Percentiles rank a stretch among this genome's conserved stretches.
phyloP scores from a whole-genome alignment of 2,113 vertebrate genomes.

The Chaetodon auriga region DNA sequence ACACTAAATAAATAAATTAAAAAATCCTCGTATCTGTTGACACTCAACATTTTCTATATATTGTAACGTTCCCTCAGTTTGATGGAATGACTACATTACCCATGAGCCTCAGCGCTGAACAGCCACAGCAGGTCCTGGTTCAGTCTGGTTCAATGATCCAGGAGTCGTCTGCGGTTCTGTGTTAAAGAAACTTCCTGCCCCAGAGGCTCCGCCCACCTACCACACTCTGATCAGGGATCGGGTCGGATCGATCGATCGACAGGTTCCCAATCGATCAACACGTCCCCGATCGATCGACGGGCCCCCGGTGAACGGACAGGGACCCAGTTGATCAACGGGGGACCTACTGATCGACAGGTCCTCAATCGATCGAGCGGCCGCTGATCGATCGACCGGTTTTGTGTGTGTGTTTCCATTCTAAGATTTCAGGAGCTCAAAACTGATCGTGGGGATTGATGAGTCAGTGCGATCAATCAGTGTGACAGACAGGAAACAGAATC shows the following conservation, averaged over 20 bases:
- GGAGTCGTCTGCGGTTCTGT: background rate
- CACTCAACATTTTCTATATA: too few species aligned
- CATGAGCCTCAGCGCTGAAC: constrained; percentile 1
- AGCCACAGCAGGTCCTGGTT: background rate
- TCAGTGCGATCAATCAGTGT: constrained; percentile 4
- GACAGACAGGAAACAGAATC: constrained; percentile 38
- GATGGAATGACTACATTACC: constrained; percentile 10
- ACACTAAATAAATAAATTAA: background rate
- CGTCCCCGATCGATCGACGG: background rate
- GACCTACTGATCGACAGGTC: background rate
- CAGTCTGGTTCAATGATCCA: background rate
- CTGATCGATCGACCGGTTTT: background rate
- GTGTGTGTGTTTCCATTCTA: background rate
- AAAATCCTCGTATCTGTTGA: too few species aligned
- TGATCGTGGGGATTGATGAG: constrained; percentile 5
- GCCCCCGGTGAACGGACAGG: background rate
- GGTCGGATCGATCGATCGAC: background rate
- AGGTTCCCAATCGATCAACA: background rate
- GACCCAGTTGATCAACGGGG: background rate
- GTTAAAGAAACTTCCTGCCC: constrained; percentile 38
- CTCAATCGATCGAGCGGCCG: background rate
- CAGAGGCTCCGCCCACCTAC: constrained; percentile 40
- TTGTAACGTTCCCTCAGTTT: too few species aligned
- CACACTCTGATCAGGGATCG: background rate
- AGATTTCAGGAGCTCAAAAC: background rate